phyloP scores from a whole-genome alignment of 2,888 invertebrate species.

The Sminthurides aquaticus region DNA sequence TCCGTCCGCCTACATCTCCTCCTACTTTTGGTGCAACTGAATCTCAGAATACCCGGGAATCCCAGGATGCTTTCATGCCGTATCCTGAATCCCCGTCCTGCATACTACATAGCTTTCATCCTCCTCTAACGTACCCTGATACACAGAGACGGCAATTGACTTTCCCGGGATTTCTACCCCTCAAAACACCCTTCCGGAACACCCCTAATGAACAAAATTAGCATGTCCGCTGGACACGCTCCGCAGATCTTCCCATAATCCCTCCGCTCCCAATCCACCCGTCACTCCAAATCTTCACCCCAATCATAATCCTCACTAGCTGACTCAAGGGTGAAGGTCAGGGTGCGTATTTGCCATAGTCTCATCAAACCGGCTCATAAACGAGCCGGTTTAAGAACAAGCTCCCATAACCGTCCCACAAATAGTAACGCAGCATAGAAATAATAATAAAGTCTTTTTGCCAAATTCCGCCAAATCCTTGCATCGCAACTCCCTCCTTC shows the following conservation, averaged over 20 bases:
- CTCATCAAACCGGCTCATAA: no score
- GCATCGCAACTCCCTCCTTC: no score
- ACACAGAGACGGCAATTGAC: conserved; percentile 12
- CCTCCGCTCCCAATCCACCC: conserved; percentile 8
- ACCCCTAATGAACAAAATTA: conserved; percentile 28
- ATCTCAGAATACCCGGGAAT: neutral
- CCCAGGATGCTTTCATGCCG: neutral
- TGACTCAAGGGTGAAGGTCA: neutral
- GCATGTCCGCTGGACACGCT: conserved; percentile 22
- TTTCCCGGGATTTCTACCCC: neutral
- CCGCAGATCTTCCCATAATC: conserved; percentile 1
- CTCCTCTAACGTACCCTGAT: conserved; percentile 11
- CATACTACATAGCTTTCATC: neutral
- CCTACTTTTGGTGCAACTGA: neutral
- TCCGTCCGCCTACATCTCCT: conserved; percentile 3
- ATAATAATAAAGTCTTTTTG: no score
- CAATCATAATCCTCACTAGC: neutral
- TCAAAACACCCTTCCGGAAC: conserved; percentile 2
- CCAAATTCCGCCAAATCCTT: neutral
- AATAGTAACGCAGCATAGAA: no score
- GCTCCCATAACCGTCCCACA: no score
- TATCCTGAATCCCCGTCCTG: neutral
- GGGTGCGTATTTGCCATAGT: no score
- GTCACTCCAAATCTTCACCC: neutral
- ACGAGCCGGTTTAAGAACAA: no score